phyloP scores from a whole-genome alignment of 2,888 invertebrate genomes.

The Amiota mariae region DNA sequence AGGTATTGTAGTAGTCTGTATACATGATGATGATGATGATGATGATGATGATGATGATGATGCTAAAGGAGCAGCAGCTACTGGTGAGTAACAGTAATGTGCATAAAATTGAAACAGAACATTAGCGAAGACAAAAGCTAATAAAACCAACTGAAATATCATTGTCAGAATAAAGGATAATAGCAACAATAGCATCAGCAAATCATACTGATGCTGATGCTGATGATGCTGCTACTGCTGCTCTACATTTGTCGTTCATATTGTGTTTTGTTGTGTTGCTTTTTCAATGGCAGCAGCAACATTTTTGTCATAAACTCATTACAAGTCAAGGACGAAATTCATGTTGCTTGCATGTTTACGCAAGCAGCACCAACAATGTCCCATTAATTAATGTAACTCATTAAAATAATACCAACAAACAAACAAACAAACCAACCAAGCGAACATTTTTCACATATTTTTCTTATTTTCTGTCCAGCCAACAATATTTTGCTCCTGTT shows the following conservation, averaged over 20 bases:
- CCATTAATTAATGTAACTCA: constrained; percentile 67
- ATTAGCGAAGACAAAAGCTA: constrained; percentile 4
- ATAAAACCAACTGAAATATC: constrained; percentile 15
- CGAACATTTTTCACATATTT: constrained; percentile 17
- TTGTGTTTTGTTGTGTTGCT: no score
- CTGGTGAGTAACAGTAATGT: not conserved
- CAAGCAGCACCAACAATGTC: constrained; percentile 57
- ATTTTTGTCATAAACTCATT: constrained; percentile 67
- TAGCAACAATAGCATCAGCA: constrained; percentile 43
- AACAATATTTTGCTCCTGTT: not conserved
- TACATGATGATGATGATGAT: no score
- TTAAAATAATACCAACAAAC: constrained; percentile 54
- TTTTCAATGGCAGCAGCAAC: constrained; percentile 29
- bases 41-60: no score
- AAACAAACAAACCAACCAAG: constrained; percentile 34
- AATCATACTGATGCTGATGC: constrained; percentile 3
- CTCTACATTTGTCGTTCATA: no score
- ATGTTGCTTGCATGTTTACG: constrained; percentile 61
- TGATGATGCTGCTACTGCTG: not conserved
- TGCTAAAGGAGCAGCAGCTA: no score
- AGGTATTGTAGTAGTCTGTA: no score
- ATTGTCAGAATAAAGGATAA: constrained; percentile 40
- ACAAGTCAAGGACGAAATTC: constrained; percentile 68
- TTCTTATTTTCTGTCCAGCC: not conserved
- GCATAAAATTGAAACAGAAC: not conserved